Conservation (phyloP, 2,888 invertebrate genomes). For the Acronicta psi region DNA sequence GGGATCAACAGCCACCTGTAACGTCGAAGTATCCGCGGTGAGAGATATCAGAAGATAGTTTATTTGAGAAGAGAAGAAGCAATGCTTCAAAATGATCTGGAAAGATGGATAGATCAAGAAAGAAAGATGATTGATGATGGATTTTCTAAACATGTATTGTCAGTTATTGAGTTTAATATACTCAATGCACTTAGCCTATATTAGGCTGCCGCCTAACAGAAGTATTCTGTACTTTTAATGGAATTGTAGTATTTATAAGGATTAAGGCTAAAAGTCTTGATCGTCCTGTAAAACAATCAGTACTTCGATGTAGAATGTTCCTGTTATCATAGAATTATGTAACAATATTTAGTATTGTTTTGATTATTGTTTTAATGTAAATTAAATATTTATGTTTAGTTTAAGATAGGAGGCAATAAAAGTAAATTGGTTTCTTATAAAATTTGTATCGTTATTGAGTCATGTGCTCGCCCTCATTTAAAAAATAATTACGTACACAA, state of each 20-base stretch:
- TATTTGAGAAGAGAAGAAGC: slow-evolving; percentile 14
- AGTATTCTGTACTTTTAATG: slow-evolving; percentile 78
- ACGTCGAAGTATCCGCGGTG: neutral
- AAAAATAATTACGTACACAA: slow-evolving; percentile 16
- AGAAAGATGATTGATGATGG: neutral
- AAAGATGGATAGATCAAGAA: slow-evolving; percentile 1
- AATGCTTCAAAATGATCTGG: neutral
- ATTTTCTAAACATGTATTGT: slow-evolving; percentile 29
- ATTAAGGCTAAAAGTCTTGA: slow-evolving; percentile 32
- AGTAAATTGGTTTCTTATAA: slow-evolving; percentile 53
- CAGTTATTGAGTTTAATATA: slow-evolving; percentile 42
- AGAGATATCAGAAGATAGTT: slow-evolving; percentile 4
- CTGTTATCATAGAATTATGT: slow-evolving; percentile 46
- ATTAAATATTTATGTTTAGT: slow-evolving; percentile 67
- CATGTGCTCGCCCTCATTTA: slow-evolving; percentile 30
- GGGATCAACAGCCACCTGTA: slow-evolving; percentile 9
- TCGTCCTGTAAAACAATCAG: slow-evolving; percentile 31
- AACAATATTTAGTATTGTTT: slow-evolving; percentile 62
- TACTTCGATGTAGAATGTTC: slow-evolving; percentile 44
- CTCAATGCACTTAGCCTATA: slow-evolving; percentile 68
- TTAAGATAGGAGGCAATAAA: slow-evolving; percentile 59
- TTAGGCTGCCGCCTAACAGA: slow-evolving; percentile 79
- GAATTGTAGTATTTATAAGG: slow-evolving; percentile 67
- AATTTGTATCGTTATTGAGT: slow-evolving; percentile 51
- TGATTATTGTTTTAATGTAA: slow-evolving; percentile 46